These are phyloP conservation scores for Gila orcuttii DNA, from an alignment of 2,113 vertebrate species.

Conservation along the genomic window DNA sequence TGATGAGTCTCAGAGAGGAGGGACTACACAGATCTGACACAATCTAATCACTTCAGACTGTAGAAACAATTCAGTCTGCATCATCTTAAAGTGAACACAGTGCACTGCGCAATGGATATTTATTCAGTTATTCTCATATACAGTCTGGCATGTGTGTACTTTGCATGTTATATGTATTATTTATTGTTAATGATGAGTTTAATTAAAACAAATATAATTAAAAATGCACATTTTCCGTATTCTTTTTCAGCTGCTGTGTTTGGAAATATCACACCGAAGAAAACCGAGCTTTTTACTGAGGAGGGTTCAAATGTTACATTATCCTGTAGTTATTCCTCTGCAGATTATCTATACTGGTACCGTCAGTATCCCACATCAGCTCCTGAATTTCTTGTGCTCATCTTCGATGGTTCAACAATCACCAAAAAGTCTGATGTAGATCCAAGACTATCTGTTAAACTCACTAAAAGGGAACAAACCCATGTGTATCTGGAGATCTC, in stretches of 20 bases:
- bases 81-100: too few relatives aligned
- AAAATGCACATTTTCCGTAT: background rate
- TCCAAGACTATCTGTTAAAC: background rate
- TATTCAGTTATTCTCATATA: background rate
- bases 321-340: background rate
- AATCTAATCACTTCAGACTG: too few relatives aligned
- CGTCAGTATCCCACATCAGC: background rate
- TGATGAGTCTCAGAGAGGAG: background rate
- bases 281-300: background rate
- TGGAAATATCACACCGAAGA: background rate
- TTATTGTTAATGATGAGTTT: background rate
- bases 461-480: background rate
- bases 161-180: background rate
- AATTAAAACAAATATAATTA: background rate
- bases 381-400: background rate
- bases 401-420: too few relatives aligned
- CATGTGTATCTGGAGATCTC: background rate
- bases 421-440: too few relatives aligned
- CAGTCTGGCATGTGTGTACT: background rate
- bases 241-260: background rate
- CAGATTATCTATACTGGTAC: conserved; percentile 3
- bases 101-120: background rate
- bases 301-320: background rate
- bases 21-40: too few relatives aligned
- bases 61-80: too few relatives aligned